Conservation (phyloP, 2,113 vertebrate species). For the Leuciscus idus region DNA sequence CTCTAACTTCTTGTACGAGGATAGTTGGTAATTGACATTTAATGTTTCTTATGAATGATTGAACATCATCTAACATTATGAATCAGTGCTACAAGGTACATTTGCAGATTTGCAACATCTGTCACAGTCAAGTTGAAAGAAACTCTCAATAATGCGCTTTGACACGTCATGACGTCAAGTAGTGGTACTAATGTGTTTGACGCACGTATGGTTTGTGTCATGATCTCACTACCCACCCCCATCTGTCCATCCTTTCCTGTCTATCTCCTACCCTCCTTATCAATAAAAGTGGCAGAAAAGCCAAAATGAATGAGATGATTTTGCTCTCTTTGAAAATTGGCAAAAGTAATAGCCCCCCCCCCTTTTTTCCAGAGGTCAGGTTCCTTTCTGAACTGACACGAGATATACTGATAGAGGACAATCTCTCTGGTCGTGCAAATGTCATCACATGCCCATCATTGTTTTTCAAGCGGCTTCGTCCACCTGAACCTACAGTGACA, state of each 20-base stretch:
- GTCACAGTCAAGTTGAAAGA: not conserved
- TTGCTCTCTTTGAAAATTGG: not conserved
- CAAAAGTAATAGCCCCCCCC: not conserved
- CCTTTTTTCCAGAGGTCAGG: not conserved
- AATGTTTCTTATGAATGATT: slow-evolving; percentile 9
- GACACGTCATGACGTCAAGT: too few species aligned
- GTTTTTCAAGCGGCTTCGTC: slow-evolving; percentile 35
- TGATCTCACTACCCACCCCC: not conserved
- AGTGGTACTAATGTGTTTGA: too few species aligned
- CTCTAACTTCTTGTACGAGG: not conserved
- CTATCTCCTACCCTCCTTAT: too few species aligned
- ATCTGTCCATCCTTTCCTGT: not conserved
- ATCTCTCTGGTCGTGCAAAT: slow-evolving; percentile 20
- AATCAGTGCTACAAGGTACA: slow-evolving; percentile 23
- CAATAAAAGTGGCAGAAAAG: not conserved
- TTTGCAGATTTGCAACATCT: not conserved
- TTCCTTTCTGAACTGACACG: not conserved
- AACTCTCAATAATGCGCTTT: not conserved
- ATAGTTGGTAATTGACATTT: not conserved
- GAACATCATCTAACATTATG: not conserved
- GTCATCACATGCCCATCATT: slow-evolving; percentile 46
- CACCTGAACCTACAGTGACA: slow-evolving; percentile 38
- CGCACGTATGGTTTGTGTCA: too few species aligned
- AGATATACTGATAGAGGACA: slow-evolving; percentile 27
- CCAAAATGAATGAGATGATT: not conserved